Evolutionary conservation across 64 coral and sea anemone species (phyloP).

Genomic region (Catalaphyllia jardinei): DNA sequence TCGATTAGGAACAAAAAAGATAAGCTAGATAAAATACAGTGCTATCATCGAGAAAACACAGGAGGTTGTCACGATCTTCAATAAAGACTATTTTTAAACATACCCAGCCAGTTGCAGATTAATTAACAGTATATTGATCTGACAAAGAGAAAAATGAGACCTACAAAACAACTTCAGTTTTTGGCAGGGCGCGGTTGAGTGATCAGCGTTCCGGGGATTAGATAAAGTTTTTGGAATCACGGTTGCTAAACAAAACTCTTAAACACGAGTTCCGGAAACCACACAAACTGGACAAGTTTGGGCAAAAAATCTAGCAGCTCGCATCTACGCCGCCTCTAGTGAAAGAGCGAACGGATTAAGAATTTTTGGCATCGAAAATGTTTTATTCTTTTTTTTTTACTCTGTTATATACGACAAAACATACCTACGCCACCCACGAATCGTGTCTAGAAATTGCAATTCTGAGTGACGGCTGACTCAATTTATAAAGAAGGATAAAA

Average conservation of each 20-base stretch:
- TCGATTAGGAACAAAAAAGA: constrained; percentile 15
- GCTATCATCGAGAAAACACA: not conserved
- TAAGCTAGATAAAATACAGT: not conserved
- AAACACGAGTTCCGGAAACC: not conserved
- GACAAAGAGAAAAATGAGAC: not conserved
- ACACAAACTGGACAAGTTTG: too few species aligned
- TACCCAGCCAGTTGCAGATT: not conserved
- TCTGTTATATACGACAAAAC: not conserved
- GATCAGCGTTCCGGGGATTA: not conserved
- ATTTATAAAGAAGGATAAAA: not conserved
- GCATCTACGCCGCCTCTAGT: too few species aligned
- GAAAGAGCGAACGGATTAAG: too few species aligned
- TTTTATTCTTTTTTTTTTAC: not conserved
- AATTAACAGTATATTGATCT: not conserved
- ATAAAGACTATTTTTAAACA: not conserved
- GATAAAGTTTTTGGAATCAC: not conserved
- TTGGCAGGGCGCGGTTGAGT: not conserved
- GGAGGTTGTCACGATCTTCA: not conserved
- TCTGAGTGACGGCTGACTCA: not conserved
- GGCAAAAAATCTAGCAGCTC: too few species aligned
- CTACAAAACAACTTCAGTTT: too few species aligned
- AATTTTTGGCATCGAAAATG: not conserved
- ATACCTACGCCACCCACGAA: not conserved
- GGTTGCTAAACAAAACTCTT: not conserved
- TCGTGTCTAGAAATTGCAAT: not conserved